Evolutionary conservation across 2,797 vertebrate genomes (phyloP), one percentile per base, ranked within the genome.

Genomic region (Glyptemys insculpta): DNA sequence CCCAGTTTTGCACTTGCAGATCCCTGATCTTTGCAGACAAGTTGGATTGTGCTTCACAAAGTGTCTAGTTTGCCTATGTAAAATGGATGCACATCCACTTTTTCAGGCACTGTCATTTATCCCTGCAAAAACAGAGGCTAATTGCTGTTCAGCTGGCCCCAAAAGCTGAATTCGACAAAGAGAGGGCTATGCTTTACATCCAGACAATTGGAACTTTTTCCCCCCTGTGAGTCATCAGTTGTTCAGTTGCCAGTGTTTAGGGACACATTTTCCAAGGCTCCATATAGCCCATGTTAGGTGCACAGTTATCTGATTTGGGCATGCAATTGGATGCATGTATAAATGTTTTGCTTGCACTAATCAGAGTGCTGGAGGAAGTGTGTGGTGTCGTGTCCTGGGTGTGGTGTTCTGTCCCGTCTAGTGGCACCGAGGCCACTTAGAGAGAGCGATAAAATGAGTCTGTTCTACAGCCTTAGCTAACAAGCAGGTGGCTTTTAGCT

Each of bases 1-100:
- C 94, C n/a, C 92, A 52, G 12, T 90, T 96, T 97, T 96, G 54
- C 56, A 8, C 91, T 59, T 79, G 52, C 90, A 53, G 53, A 76
- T 89, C 95, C 74, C 79, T 81, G 50, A 52, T 82, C 27, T 53
- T 27, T 86, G 81, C 76, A 37, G 87, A 16, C 44, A 85, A 44
- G 49, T 79, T 87, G 84, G 83, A 86, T 79, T 86, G n/a, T 92
- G 56, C 19, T 85, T 96, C 68, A 25, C 57, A 88, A 94, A 78
- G 23, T 41, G 50, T 4, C 83, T 92, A 37, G 25, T 34, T 83
- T 76, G 12, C 6, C 14, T 84, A 12, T 59, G 41, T 95, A 52
- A 96, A 94, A 83, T 80, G 10, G 79, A 9, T 50, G 8, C 3
- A 5, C 12, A 27, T 41, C 8, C 44, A 25, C 83, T 87, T 82